These are phyloP conservation scores for Phalacrocorax pelagicus DNA, from an alignment of 2,113 vertebrate species.

Conservation along the genomic window DNA sequence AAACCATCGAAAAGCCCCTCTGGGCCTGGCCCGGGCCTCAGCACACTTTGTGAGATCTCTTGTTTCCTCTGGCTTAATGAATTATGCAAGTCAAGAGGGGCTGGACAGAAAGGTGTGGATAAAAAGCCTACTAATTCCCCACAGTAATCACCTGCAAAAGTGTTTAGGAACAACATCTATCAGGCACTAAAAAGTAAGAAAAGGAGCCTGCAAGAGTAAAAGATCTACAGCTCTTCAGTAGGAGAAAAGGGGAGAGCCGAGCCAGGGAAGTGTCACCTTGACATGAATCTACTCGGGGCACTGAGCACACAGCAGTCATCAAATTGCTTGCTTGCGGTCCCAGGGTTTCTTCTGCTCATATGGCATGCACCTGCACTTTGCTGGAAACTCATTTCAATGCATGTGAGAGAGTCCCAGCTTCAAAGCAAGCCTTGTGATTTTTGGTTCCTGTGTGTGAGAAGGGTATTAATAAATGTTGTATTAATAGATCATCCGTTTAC, in stretches of 20 bases:
- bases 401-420: slow-evolving; percentile 1
- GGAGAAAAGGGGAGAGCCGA: not conserved
- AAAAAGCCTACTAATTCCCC: slow-evolving; percentile 46
- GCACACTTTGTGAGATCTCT: not conserved
- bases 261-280: slow-evolving; percentile 55
- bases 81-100: slow-evolving; percentile 33
- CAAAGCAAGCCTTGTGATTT: slow-evolving; percentile 46
- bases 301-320: slow-evolving; percentile 35
- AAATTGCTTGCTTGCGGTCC: not conserved
- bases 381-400: not conserved
- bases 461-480: slow-evolving; percentile 44
- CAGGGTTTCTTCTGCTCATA: slow-evolving; percentile 51
- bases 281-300: slow-evolving; percentile 3
- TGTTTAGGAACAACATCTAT: slow-evolving; percentile 32
- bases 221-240: not conserved
- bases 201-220: not conserved
- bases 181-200: slow-evolving; percentile 10
- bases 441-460: slow-evolving; percentile 45
- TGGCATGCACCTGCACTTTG: slow-evolving; percentile 47
- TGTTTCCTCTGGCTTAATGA: slow-evolving; percentile 42
- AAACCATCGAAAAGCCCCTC: not conserved
- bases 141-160: slow-evolving; percentile 62
- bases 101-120: slow-evolving; percentile 54
- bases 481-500: not conserved
- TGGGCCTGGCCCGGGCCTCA: not conserved